Base-by-base conservation (phyloP, 2,797 vertebrate genomes). In the Melanotaenia maccullochi region DNA sequence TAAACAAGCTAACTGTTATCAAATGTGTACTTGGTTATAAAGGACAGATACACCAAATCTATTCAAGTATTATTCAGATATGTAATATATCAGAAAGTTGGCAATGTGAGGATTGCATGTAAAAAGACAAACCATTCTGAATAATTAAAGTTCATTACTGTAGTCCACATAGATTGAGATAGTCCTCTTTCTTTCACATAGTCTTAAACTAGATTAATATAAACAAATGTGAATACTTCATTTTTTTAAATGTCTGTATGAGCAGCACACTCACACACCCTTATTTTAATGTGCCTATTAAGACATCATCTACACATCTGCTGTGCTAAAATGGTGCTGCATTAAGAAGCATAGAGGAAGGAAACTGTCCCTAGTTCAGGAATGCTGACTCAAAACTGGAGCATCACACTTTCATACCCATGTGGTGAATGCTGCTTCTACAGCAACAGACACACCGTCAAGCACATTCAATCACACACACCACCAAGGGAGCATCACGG, bases 341-440 rank as follows among this genome's bases (percentile, higher is more conserved):
- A 22, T 36, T 4, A 3, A 38, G 52, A 77, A 55, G 56, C 71
- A 51, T 78, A 78, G 72, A 71, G 80, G 67, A 76, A 40, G 13
- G 3, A 6, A 49, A 49, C 47, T 3, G 44, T 83, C 82, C 84
- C 84, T 81, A 75, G 66, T 60, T 73, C 79, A 79, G 79, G 76
- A 88, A 30, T 4, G 4, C 80, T 89, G 85, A 80, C 79, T 77
- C 58, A 67, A 60, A 81, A 74, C 70, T 47, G 44, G 20, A 84
- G 61, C 16, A 12, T 25, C 79, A 76, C 78, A 71, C 72, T 49
- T 71, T 66, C 70, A 49, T 24, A 49, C 69, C 66, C 68, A 65
- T 68, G 24, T 20, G 55, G 32, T 13, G 8, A 13, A 60, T 35
- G 18, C 33, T 18, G 33, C 44, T 59, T 30, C 28, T 33, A 28